Percentiles rank a stretch among this genome's conserved stretches.
Evolutionary conservation across 2,113 vertebrate genomes (phyloP).

Genomic region (Clinocottus analis): DNA sequence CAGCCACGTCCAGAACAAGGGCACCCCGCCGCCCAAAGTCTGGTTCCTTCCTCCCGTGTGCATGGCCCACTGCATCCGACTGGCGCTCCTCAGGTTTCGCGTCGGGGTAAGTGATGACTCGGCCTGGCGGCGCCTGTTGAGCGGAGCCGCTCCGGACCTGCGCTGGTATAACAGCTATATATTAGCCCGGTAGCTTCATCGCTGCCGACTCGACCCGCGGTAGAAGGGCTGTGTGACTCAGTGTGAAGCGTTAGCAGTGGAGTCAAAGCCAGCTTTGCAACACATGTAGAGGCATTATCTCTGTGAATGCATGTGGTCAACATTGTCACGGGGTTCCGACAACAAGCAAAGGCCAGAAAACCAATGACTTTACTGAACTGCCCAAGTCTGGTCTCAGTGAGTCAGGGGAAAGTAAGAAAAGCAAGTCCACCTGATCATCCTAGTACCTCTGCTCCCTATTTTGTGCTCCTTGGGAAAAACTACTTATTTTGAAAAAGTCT

Average conservation of each 20-base stretch:
- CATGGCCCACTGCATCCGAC: conserved; percentile 96
- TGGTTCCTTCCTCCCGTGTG: conserved; percentile 96
- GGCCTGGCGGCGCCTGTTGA: conserved; percentile 48
- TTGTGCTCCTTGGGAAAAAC: too few species aligned
- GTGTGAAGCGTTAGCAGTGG: background rate
- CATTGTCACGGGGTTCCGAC: background rate
- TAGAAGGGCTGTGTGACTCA: background rate
- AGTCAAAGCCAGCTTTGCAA: background rate
- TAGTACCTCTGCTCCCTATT: too few species aligned
- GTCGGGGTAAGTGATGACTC: conserved; percentile 87
- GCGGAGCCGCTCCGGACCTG: background rate
- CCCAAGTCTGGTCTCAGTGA: too few species aligned
- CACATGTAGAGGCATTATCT: background rate
- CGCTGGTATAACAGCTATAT: too few species aligned
- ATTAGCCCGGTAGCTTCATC: conserved; percentile 42
- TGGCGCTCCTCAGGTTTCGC: conserved; percentile 95
- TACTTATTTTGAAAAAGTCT: too few species aligned
- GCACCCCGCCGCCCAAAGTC: conserved; percentile 96
- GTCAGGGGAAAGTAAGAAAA: background rate
- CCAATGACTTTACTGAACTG: background rate
- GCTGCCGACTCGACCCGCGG: conserved; percentile 26
- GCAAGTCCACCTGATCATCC: background rate
- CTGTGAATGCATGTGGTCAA: background rate
- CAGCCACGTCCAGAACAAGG: conserved; percentile 97
- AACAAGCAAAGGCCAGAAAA: background rate